phyloP scores from a whole-genome alignment of 2,888 invertebrate genomes.

The Tricholauxania praeusta region DNA sequence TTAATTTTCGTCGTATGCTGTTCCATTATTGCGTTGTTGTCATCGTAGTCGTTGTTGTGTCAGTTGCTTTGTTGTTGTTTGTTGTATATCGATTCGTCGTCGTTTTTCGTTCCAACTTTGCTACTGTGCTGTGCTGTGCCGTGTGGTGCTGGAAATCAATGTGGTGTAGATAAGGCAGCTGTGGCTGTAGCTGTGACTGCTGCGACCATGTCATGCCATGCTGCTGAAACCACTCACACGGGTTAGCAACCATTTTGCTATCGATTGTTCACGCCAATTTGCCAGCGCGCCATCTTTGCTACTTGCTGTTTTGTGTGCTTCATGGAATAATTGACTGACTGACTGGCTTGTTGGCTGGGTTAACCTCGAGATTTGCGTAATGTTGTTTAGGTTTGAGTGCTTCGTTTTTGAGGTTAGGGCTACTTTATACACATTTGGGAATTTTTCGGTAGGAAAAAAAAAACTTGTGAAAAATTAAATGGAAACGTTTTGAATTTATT shows the following conservation, averaged over 20 bases:
- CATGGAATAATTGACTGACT: neutral
- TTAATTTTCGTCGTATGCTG: slow-evolving; percentile 39
- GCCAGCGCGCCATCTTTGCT: neutral
- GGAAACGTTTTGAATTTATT: no score
- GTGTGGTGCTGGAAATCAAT: slow-evolving; percentile 33
- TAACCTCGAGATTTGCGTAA: slow-evolving; percentile 34
- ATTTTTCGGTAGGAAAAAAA: no score
- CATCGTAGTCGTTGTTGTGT: slow-evolving; percentile 31
- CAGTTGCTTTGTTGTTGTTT: slow-evolving; percentile 38
- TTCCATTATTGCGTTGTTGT: slow-evolving; percentile 35
- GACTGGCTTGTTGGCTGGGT: slow-evolving; percentile 16
- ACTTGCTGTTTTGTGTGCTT: neutral
- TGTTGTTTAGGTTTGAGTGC: neutral
- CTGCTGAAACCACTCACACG: slow-evolving; percentile 2
- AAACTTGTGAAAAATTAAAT: no score
- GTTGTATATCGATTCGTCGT: slow-evolving; percentile 38
- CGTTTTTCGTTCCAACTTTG: slow-evolving; percentile 29
- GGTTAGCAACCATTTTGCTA: slow-evolving; percentile 36
- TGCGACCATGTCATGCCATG: slow-evolving; percentile 20
- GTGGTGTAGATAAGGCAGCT: slow-evolving; percentile 34
- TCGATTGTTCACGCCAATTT: neutral
- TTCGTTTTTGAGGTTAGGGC: no score
- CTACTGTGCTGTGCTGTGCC: neutral
- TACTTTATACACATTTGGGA: no score
- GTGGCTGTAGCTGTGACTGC: neutral